Base-by-base conservation (phyloP, 2,888 invertebrate species). In the Teleogryllus oceanicus region DNA sequence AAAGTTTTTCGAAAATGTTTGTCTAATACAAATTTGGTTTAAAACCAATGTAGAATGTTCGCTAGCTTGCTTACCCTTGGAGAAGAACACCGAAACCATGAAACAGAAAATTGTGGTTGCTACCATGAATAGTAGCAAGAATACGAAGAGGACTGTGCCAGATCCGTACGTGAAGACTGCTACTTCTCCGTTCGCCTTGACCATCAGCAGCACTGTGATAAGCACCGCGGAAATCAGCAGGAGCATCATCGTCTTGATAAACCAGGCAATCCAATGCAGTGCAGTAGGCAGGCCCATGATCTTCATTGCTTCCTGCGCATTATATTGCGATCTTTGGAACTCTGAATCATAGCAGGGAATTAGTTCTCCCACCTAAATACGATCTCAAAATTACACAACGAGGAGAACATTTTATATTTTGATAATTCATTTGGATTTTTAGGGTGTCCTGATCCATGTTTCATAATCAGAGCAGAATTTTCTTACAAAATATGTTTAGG, bases 221-320 rank as follows among this genome's bases (percentile, higher is more conserved):
- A 82, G 50, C 18, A 80, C 49, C 20, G 76, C 88, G 0, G 93
- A 90, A 74, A 94, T 85, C 1, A 92, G 83, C 80, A 94, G 88
- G 85, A 92, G 92, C 4, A 93, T 83, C 83, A 95, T 91, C 80
- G 93, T 92, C 85, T 95, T 94, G 76, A 92, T 88, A 86, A 95
- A 96, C 95, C 96, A 96, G 2, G 95, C 94, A 0, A 90, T 86
- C 96, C 96, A 96, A 84, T 96, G 93, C 83, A 96, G 87, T 93
- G 94, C 95, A 79, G 92, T 92, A 51, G 92, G 90, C 50, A 97
- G 87, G 2, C 97, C 97, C 93, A 96, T 96, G 87, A 96, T 94
- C 89, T 95, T 96, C 94, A 96, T 94, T 1, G 95, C 92, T 89
- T 96, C 96, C 93, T 96, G 87, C 50, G 62, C 37, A 37, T 8